Conservation (phyloP, 2,797 vertebrate species). For the Graptemys geographica region DNA sequence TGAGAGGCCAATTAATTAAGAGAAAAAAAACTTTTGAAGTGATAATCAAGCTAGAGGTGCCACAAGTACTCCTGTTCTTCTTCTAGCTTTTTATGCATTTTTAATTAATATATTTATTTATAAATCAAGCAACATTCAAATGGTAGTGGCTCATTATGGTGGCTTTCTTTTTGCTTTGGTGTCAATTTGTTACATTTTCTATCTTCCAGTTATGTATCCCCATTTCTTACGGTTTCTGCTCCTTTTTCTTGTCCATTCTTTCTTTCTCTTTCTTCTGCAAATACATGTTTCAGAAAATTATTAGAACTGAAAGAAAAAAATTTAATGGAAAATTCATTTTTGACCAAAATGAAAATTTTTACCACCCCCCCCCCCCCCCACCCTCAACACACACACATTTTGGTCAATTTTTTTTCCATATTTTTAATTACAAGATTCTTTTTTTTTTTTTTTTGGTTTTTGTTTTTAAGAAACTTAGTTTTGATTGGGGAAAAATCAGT, state of each 20-base stretch:
- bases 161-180: not conserved
- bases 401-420: not conserved
- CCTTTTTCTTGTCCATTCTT: not conserved
- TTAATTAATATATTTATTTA: not conserved
- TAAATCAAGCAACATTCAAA: not conserved
- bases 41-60: too few relatives aligned
- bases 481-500: not conserved
- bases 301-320: not conserved
- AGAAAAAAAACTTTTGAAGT: too few relatives aligned
- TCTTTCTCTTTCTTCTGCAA: not conserved
- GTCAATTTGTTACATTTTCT: not conserved
- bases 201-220: not conserved
- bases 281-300: not conserved
- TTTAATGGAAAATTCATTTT: not conserved
- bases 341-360: too few relatives aligned
- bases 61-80: too few relatives aligned
- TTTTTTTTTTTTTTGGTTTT: fast-evolving
- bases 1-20: too few relatives aligned
- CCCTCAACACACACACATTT: not conserved
- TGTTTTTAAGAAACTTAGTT: not conserved
- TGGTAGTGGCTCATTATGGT: not conserved
- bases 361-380: too few relatives aligned
- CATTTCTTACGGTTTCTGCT: not conserved
- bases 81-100: not conserved
- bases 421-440: not conserved